Percentiles rank a stretch among this genome's conserved stretches.
These are phyloP conservation scores for Colletes gigas DNA, from an alignment of 1,140 invertebrate genomes.

Conservation along the genomic window DNA sequence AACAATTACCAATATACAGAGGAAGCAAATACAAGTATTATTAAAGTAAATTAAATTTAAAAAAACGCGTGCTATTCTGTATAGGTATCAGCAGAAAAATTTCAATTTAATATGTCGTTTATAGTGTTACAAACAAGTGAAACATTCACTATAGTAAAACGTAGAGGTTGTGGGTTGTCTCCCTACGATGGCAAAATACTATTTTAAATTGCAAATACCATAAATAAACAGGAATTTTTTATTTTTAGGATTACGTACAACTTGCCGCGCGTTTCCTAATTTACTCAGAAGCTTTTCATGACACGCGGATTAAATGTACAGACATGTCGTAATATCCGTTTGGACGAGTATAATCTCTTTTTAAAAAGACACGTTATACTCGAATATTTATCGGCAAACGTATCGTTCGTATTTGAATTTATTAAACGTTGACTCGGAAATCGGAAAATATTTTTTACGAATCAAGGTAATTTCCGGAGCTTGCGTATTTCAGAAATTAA, in stretches of 20 bases:
- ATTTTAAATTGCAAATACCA: constrained; percentile 55
- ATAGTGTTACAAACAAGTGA: no score
- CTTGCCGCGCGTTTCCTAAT: constrained; percentile 46
- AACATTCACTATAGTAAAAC: constrained; percentile 13
- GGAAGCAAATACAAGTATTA: no score
- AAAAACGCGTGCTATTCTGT: no score
- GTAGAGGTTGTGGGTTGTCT: neutral
- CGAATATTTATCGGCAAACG: constrained; percentile 31
- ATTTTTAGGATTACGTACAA: constrained; percentile 62
- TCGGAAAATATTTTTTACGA: constrained; percentile 13
- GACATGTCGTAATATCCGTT: constrained; percentile 17
- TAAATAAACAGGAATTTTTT: constrained; percentile 56
- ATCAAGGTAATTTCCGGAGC: neutral
- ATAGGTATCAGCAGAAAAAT: no score
- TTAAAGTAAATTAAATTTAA: no score
- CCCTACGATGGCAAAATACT: constrained; percentile 10
- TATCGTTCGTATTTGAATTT: constrained; percentile 17
- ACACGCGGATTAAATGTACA: constrained; percentile 54
- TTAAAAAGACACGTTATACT: constrained; percentile 2
- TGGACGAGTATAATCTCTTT: constrained; percentile 11
- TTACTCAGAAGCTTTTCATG: constrained; percentile 50
- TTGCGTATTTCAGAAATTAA: neutral
- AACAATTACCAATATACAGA: no score
- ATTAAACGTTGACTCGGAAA: constrained; percentile 34
- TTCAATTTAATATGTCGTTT: no score